Evolutionary conservation across 2,888 invertebrate genomes (phyloP).

Genomic region (Temnothorax ravouxi): DNA sequence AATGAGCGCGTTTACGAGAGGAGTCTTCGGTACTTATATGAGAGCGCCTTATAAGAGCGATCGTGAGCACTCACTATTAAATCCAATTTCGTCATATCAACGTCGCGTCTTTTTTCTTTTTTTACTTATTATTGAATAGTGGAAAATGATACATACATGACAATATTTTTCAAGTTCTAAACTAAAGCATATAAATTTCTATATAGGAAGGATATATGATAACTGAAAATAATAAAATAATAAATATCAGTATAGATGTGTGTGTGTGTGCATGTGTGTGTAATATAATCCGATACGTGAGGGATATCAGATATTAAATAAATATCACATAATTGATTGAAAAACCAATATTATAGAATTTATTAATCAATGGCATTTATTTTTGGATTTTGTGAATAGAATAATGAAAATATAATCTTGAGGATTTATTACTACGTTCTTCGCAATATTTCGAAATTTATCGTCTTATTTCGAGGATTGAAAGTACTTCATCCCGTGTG

Average conservation of each 20-base stretch:
- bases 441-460: background rate
- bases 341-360: conserved; percentile 5
- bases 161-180: background rate
- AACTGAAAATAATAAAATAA: background rate
- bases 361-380: conserved; percentile 15
- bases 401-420: background rate
- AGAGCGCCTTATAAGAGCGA: conserved; percentile 13
- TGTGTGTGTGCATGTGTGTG: too few species aligned
- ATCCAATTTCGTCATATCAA: conserved; percentile 9
- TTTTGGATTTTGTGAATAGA: background rate
- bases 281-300: background rate
- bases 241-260: background rate
- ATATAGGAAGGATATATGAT: background rate
- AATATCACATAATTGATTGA: background rate
- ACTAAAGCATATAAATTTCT: background rate
- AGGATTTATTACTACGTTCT: background rate
- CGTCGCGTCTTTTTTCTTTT: background rate
- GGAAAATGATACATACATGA: background rate
- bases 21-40: background rate
- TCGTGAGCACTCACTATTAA: conserved; percentile 4
- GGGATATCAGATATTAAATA: conserved; percentile 26
- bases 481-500: background rate
- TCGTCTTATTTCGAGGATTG: background rate
- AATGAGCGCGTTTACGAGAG: background rate
- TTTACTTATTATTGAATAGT: background rate